Evolutionary conservation across 1,140 invertebrate genomes (phyloP).

Genomic region (Oreohelix idahoensis): DNA sequence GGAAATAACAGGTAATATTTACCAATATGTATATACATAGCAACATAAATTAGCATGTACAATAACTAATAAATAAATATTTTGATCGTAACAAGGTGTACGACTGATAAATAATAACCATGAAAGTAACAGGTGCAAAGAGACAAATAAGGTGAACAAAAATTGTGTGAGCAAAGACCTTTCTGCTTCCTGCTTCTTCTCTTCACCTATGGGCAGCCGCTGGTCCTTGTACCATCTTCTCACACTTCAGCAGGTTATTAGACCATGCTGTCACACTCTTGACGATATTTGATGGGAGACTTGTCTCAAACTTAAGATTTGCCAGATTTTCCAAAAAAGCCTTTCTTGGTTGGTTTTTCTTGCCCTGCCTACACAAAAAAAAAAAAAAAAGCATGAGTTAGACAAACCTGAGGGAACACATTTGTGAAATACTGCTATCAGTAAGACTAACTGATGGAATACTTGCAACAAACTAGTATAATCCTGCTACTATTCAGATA

Average conservation of each 20-base stretch:
- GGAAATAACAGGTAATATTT: too few species aligned
- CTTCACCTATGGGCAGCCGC: too few species aligned
- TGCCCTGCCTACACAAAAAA: slow-evolving; percentile 57
- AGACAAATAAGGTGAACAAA: too few species aligned
- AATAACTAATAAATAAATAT: too few species aligned
- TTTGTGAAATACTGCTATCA: neutral
- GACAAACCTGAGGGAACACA: neutral
- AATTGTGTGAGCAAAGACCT: too few species aligned
- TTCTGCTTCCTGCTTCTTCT: too few species aligned
- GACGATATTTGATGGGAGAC: too few species aligned
- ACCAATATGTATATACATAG: too few species aligned
- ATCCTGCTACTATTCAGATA: neutral
- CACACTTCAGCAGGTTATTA: neutral
- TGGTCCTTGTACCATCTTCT: neutral
- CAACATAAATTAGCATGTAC: too few species aligned
- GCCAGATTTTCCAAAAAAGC: slow-evolving; percentile 66
- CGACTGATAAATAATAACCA: too few species aligned
- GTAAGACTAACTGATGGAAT: neutral
- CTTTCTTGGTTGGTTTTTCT: slow-evolving; percentile 68
- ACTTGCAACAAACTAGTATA: neutral
- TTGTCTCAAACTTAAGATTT: slow-evolving; percentile 42
- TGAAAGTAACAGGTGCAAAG: too few species aligned
- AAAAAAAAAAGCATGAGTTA: neutral
- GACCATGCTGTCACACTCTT: neutral
- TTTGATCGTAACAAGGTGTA: too few species aligned